phyloP scores from a whole-genome alignment of 2,888 invertebrate species.

The Megalurothrips usitatus region DNA sequence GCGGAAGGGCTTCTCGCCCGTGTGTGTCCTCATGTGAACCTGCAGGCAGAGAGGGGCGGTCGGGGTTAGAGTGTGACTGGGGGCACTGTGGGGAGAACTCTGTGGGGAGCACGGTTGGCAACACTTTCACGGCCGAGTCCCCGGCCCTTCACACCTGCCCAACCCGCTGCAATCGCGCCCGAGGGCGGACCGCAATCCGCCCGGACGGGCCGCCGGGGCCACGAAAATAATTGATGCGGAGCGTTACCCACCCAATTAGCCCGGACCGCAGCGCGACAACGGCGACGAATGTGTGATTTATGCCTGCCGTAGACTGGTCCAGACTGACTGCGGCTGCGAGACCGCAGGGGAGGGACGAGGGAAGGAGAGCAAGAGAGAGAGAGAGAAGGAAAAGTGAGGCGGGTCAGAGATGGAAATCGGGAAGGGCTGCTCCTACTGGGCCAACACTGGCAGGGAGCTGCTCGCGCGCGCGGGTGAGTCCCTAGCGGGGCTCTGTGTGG shows the following conservation, averaged over 20 bases:
- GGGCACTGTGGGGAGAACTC: too few relatives aligned
- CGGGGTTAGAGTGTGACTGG: neutral
- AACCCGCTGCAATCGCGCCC: too few relatives aligned
- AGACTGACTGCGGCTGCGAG: neutral
- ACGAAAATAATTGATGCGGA: neutral
- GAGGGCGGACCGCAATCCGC: too few relatives aligned
- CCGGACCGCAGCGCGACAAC: neutral
- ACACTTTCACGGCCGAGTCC: too few relatives aligned
- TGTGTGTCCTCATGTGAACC: constrained; percentile 48
- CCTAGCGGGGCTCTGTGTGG: too few relatives aligned
- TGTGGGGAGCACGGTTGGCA: too few relatives aligned
- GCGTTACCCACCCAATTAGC: neutral
- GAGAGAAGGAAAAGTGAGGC: neutral
- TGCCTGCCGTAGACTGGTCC: neutral
- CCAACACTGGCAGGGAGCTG: neutral
- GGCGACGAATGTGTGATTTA: constrained; percentile 7
- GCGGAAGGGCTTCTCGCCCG: constrained; percentile 57
- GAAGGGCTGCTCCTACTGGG: neutral
- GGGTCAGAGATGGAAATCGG: neutral
- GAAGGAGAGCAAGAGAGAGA: neutral
- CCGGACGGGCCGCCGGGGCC: neutral
- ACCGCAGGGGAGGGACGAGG: neutral
- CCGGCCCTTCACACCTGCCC: too few relatives aligned
- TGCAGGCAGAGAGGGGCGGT: constrained; percentile 37
- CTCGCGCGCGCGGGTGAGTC: neutral